Evolutionary conservation across 30 jellyfish, hydroid and myxozoan genomes (phyloP).

Genomic region (Chironex yamaguchii): DNA sequence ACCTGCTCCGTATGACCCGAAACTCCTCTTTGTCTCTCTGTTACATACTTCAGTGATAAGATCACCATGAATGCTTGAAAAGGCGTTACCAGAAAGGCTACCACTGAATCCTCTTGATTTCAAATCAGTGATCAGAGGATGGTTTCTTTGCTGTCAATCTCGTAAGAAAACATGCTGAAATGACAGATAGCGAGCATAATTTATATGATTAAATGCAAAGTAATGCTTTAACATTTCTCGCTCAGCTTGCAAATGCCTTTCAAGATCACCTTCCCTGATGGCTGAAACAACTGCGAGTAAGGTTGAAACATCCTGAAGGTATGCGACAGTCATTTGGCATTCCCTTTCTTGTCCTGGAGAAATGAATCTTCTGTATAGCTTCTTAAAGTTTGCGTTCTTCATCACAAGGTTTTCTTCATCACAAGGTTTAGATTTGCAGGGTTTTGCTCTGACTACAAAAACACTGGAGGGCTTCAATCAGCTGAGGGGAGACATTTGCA

Average conservation of each 20-base stretch:
- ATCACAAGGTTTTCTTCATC: neutral
- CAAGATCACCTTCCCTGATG: slow-evolving; percentile 16
- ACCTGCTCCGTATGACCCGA: slow-evolving; percentile 44
- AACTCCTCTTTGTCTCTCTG: slow-evolving; percentile 61
- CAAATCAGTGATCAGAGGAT: slow-evolving; percentile 19
- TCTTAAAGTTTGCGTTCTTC: neutral
- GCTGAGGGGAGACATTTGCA: neutral
- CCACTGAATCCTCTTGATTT: slow-evolving; percentile 53
- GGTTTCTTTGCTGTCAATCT: slow-evolving; percentile 10
- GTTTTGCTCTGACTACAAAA: neutral
- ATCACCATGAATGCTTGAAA: slow-evolving; percentile 61
- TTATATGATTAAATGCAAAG: slow-evolving; percentile 47
- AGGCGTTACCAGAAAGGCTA: slow-evolving; percentile 21
- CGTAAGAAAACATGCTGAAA: slow-evolving; percentile 44
- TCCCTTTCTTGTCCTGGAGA: slow-evolving; percentile 13
- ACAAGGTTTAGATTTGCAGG: neutral
- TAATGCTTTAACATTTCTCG: slow-evolving; percentile 23
- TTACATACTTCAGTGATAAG: slow-evolving; percentile 63
- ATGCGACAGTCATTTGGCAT: slow-evolving; percentile 41
- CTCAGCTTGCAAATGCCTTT: slow-evolving; percentile 56
- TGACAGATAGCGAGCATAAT: slow-evolving; percentile 62
- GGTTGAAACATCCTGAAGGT: slow-evolving; percentile 40
- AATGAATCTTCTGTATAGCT: neutral
- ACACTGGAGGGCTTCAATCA: neutral
- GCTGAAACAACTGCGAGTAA: slow-evolving; percentile 65